phyloP scores from a whole-genome alignment of 2,797 vertebrate genomes.

The Todus mexicanus region DNA sequence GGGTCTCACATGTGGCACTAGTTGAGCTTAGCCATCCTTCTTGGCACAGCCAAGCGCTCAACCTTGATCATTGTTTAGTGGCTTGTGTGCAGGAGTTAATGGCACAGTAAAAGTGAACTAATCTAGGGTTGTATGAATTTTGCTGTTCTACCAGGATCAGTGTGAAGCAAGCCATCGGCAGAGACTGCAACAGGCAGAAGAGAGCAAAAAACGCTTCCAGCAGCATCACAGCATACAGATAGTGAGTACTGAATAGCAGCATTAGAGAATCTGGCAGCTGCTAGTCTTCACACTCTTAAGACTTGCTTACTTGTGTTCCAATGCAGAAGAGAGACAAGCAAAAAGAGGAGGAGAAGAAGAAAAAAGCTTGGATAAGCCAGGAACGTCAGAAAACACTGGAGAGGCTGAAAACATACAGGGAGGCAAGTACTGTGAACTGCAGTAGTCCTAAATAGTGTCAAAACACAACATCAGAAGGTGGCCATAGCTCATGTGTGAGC shows the following conservation, averaged over 20 bases:
- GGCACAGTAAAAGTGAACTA: neutral
- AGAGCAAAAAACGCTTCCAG: slow-evolving; percentile 71
- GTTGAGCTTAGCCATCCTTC: neutral
- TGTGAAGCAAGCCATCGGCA: slow-evolving; percentile 83
- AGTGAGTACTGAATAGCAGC: slow-evolving; percentile 74
- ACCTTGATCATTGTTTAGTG: neutral
- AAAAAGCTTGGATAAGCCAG: slow-evolving; percentile 88
- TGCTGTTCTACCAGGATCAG: slow-evolving; percentile 79
- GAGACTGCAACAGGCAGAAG: slow-evolving; percentile 76
- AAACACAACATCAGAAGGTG: neutral
- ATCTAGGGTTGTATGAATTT: neutral
- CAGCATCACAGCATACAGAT: slow-evolving; percentile 89
- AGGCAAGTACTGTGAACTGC: slow-evolving; percentile 74
- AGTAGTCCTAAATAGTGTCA: neutral
- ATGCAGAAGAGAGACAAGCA: slow-evolving; percentile 88
- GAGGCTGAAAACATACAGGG: slow-evolving; percentile 88
- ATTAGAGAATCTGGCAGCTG: neutral
- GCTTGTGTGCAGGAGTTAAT: neutral
- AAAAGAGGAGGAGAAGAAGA: slow-evolving; percentile 88
- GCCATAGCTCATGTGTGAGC: neutral
- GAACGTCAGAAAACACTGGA: slow-evolving; percentile 92
- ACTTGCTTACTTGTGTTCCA: slow-evolving; percentile 24
- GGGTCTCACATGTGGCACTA: neutral
- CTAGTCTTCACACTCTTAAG: neutral
- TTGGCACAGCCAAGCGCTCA: neutral